Evolutionary conservation across 2,888 invertebrate genomes (phyloP).

Genomic region (Tetragonula carbonaria): DNA sequence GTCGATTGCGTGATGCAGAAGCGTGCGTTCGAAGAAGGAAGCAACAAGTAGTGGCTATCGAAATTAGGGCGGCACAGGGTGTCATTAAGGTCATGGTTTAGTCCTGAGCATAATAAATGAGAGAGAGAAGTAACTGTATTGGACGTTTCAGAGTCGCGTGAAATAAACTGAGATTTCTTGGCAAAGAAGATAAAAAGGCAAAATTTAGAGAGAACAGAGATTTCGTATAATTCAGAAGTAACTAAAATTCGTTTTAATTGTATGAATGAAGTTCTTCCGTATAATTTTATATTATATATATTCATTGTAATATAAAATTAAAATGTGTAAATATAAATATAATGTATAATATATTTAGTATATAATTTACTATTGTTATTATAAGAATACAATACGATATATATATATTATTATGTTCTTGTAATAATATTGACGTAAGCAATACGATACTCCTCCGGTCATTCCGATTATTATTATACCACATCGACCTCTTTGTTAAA

Average conservation of each 20-base stretch:
- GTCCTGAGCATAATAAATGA: background rate
- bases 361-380: no score
- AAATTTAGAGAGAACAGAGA: background rate
- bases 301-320: no score
- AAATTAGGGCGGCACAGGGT: background rate
- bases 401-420: no score
- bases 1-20: background rate
- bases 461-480: no score
- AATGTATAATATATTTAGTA: no score
- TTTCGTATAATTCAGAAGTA: background rate
- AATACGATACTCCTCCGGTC: no score
- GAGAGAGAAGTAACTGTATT: background rate
- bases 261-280: background rate
- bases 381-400: no score
- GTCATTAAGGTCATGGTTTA: background rate
- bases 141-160: background rate
- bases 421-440: no score
- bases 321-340: no score
- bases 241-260: background rate
- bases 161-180: background rate
- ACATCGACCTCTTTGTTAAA: no score
- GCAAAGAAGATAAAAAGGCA: background rate
- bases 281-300: no score
- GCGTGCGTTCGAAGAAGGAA: background rate
- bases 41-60: constrained; percentile 12